Evolutionary conservation across 2,797 vertebrate species (phyloP), one percentile per base, ranked within the genome.

Genomic region (Tachyglossus aculeatus): DNA sequence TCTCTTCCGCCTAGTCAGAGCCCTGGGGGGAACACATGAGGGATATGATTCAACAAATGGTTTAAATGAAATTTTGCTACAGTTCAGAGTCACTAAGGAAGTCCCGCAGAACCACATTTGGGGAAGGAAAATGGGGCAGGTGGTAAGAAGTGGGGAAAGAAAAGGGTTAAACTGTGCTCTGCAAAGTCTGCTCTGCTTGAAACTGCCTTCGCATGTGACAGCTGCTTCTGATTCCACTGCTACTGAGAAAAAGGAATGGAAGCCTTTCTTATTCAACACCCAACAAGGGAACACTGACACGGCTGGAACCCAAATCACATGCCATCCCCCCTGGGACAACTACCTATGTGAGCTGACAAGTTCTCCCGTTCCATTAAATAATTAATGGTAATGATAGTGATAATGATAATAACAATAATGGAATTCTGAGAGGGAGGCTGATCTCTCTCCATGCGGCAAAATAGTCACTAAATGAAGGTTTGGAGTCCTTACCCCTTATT

Each of bases 51-150:
- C 55, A 81, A 80, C 78, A 69, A 27, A 48, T n/a, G 31, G 59
- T 70, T 67, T 78, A 80, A n/a, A 77, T 57, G 44, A 84, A 87
- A 88, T 80, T 62, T 79, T 31, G 38, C 65, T 83, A 75, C 78
- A 89, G 78, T 29, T 52, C 53, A 65, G 78, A 88, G 75, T 82
- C 78, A 84, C 84, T 81, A 87, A 87, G 78, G 74, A 74, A 80
- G 75, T 81, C 75, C 77, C 79, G 74, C 73, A 79, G 63, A 47
- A 75, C 75, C 77, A 69, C 77, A 78, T 82, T 19, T 22, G 48
- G 39, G 71, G 80, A 59, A 57, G 53, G 72, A 75, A 75, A 82
- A 80, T 74, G 78, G 76, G 82, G 65, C 71, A 86, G 78, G 61
- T 47, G 55, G 62, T 63, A 66, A 78, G 83, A 76, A 78, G 48